Conservation (phyloP, 2,888 invertebrate genomes). For the Troilus luridus region DNA sequence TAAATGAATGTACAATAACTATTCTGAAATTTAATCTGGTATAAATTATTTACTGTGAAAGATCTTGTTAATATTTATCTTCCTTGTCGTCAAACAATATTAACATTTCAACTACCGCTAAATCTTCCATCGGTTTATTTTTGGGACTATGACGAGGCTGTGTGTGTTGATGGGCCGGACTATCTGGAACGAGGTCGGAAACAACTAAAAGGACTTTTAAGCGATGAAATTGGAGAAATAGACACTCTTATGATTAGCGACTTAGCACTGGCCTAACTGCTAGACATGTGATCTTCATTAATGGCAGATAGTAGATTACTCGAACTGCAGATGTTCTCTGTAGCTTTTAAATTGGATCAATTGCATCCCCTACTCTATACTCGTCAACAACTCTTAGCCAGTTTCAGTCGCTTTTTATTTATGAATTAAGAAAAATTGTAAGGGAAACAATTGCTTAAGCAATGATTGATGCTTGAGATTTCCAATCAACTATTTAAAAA, state of each 20-base stretch:
- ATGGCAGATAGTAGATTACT: neutral
- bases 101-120: neutral
- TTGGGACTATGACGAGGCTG: neutral
- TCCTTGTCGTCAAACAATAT: neutral
- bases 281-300: neutral
- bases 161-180: neutral
- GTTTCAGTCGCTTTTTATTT: neutral
- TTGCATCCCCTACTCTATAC: neutral
- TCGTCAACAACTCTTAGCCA: neutral
- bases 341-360: neutral
- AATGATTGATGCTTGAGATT: too few species aligned
- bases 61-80: neutral
- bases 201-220: neutral
- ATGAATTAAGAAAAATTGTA: neutral
- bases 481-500: too few species aligned
- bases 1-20: too few species aligned
- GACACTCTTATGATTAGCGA: neutral
- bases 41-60: neutral
- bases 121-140: neutral
- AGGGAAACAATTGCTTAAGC: too few species aligned
- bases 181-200: constrained; percentile 6
- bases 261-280: constrained; percentile 16
- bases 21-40: neutral
- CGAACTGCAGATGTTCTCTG: neutral
- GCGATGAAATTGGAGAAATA: constrained; percentile 8